These are phyloP conservation scores for Drosophila paramelanica DNA, from an alignment of 2,888 invertebrate genomes.

Conservation along the genomic window DNA sequence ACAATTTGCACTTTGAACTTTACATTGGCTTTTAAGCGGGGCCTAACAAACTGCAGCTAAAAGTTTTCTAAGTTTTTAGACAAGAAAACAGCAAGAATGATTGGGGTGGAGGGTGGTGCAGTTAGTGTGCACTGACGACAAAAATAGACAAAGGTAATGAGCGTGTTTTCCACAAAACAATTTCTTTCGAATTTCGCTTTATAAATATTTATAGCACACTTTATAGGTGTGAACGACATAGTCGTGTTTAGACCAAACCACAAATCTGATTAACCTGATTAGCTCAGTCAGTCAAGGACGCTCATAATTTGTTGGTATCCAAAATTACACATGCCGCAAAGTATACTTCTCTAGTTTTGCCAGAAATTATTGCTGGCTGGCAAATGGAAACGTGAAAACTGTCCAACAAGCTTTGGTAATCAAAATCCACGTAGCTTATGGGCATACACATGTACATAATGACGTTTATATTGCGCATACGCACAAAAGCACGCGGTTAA, in stretches of 20 bases:
- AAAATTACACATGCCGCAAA: slow-evolving; percentile 25
- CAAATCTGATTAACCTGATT: slow-evolving; percentile 37
- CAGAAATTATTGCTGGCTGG: slow-evolving; percentile 5
- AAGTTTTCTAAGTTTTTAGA: slow-evolving; percentile 7
- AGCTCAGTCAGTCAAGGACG: slow-evolving; percentile 21
- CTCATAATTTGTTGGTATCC: slow-evolving; percentile 12
- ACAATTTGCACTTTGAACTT: slow-evolving; percentile 61
- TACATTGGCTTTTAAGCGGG: slow-evolving; percentile 11
- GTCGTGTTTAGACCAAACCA: not conserved
- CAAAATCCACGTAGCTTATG: slow-evolving; percentile 3
- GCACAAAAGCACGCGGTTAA: slow-evolving; percentile 35
- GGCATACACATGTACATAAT: slow-evolving; percentile 4
- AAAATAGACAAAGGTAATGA: not conserved
- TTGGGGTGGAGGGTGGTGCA: not conserved
- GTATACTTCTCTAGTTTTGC: slow-evolving; percentile 3
- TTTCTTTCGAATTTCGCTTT: slow-evolving; percentile 2
- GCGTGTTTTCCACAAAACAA: not conserved
- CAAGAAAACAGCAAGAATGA: not conserved
- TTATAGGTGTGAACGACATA: not conserved
- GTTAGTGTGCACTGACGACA: not conserved
- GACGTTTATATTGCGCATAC: slow-evolving; percentile 56
- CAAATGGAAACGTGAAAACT: slow-evolving; percentile 5
- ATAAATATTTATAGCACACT: slow-evolving; percentile 8
- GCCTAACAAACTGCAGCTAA: slow-evolving; percentile 3
- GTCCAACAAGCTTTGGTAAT: slow-evolving; percentile 7